These are phyloP conservation scores for Argopecten irradians DNA, from an alignment of 1,140 invertebrate genomes.

Conservation along the genomic window DNA sequence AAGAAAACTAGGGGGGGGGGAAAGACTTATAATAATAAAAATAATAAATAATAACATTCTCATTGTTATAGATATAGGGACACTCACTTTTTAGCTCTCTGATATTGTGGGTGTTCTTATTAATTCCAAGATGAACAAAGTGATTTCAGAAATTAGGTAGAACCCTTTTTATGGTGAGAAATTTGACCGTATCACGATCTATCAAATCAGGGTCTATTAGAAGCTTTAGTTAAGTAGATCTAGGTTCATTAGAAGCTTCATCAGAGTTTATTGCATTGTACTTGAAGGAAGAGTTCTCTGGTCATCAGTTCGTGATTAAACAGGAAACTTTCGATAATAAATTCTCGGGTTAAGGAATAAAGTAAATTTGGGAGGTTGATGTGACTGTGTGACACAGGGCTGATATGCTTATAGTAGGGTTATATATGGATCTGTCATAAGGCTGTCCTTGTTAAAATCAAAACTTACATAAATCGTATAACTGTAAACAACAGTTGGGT, in stretches of 20 bases:
- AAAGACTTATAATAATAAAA: too few relatives aligned
- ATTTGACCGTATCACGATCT: too few relatives aligned
- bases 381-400: not conserved
- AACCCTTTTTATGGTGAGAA: not conserved
- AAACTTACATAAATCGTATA: too few relatives aligned
- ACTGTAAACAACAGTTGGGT: too few relatives aligned
- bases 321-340: not conserved
- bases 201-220: not conserved
- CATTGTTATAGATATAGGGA: too few relatives aligned
- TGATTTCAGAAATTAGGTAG: not conserved
- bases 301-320: not conserved
- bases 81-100: too few relatives aligned
- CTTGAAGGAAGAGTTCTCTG: not conserved
- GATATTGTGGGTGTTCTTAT: too few relatives aligned
- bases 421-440: not conserved
- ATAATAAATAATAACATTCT: too few relatives aligned
- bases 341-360: not conserved
- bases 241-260: not conserved
- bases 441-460: too few relatives aligned
- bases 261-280: not conserved
- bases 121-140: too few relatives aligned
- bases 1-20: too few relatives aligned
- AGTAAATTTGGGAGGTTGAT: not conserved
- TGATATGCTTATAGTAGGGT: not conserved
- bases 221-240: not conserved